Evolutionary conservation across 2,888 invertebrate species (phyloP), one percentile per base, ranked within the genome.

Genomic region (Sminthurinus aureus): DNA sequence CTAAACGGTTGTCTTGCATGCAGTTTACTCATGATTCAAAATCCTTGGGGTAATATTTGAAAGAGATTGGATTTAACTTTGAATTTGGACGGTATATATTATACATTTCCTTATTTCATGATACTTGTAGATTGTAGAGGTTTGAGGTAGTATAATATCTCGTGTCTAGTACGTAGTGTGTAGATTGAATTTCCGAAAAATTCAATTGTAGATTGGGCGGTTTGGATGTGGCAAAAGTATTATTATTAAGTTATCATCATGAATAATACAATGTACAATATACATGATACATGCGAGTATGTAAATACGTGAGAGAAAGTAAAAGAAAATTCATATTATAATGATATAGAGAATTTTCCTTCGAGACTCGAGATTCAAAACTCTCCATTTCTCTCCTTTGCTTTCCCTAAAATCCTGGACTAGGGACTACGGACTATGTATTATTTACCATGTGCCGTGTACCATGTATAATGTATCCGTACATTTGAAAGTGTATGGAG

Each of bases 161-260:
- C 1, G 38, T 38, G 6, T 38, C 38, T 38, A 38, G 6, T 38
- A 6, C 6, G 38, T 38, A 38, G 38, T 24, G 26, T 71, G 24
- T 24, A 20, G 20, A 22, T 20, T 71, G 71, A 71, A 76, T 50
- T 76, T 76, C 20, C 8, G 26, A 22, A 22, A 22, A 58, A 76
- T 76, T 76, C 76, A 58, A 76, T 76, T 76, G 76, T 76, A 18
- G 76, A 58, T 76, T 76, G 52, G 58, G 69, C 69, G n/a, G 22
- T n/a, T 51, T 24, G 75, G 22, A 22, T 20, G 75, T 51, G 75
- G 22, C 51, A 51, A 26, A 20, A 51, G 20, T 75, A 24, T 73
- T 73, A 73, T 73, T 73, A 73, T 73, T 73, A 24, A 73, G 73
- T 73, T 73, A 73, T 73, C 73, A 22, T 69, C 69, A 24, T 69